Evolutionary conservation across 2,888 invertebrate species (phyloP).

Genomic region (Eledona agricola): DNA sequence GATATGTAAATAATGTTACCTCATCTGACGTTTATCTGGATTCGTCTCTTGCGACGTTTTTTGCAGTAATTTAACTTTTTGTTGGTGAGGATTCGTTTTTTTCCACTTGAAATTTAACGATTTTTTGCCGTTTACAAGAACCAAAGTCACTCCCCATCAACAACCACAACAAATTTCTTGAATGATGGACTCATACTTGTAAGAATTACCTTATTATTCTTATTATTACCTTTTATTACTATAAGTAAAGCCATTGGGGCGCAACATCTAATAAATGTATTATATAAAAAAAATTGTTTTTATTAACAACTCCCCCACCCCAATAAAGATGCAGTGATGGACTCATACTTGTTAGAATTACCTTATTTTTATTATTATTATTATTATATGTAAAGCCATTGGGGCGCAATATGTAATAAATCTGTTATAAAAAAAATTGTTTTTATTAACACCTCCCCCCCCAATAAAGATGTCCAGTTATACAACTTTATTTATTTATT

Average conservation of each 20-base stretch:
- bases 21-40: conserved; percentile 44
- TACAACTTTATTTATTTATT: too few relatives aligned
- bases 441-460: conserved; percentile 9
- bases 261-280: conserved; percentile 43
- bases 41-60: conserved; percentile 30
- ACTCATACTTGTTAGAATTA: conserved; percentile 46
- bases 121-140: conserved; percentile 27
- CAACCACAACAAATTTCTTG: conserved; percentile 41
- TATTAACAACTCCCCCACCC: not conserved
- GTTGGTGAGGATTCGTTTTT: too few relatives aligned
- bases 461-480: too few relatives aligned
- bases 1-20: conserved; percentile 43
- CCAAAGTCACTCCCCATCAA: conserved; percentile 41
- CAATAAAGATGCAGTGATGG: conserved; percentile 29
- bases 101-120: conserved; percentile 33
- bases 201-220: too few relatives aligned
- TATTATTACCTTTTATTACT: too few relatives aligned
- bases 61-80: conserved; percentile 14
- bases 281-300: conserved; percentile 33
- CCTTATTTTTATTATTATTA: conserved; percentile 44
- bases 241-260: conserved; percentile 40
- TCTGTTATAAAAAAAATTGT: conserved; percentile 41
- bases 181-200: too few relatives aligned
- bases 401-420: conserved; percentile 47
- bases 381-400: conserved; percentile 44